Evolutionary conservation across 1,140 invertebrate species (phyloP).

Genomic region (Eupeodes corollae): DNA sequence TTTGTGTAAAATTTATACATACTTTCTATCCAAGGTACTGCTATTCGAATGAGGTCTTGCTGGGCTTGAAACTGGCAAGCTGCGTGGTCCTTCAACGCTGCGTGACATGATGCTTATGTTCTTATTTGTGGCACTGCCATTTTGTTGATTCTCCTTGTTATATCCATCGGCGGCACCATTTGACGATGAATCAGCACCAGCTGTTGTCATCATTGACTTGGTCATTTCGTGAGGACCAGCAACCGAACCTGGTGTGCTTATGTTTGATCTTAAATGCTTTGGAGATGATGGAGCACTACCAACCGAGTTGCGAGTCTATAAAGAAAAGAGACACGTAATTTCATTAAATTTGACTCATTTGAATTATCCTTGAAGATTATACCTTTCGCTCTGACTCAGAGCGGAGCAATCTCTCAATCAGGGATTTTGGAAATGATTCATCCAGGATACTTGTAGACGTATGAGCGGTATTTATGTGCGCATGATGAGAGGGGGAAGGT

Average conservation of each 20-base stretch:
- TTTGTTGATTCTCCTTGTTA: slow-evolving; percentile 3
- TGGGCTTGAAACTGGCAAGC: slow-evolving; percentile 39
- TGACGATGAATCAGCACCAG: slow-evolving; percentile 6
- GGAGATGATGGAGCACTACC: slow-evolving; percentile 57
- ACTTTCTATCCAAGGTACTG: slow-evolving; percentile 44
- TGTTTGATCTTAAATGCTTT: slow-evolving; percentile 42
- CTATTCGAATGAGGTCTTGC: slow-evolving; percentile 36
- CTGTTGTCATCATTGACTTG: not conserved
- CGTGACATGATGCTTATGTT: slow-evolving; percentile 40
- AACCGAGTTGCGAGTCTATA: slow-evolving; percentile 32
- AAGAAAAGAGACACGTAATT: not conserved
- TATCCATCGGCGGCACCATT: slow-evolving; percentile 4
- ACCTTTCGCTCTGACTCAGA: slow-evolving; percentile 40
- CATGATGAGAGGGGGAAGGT: slow-evolving; percentile 35
- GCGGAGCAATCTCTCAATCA: slow-evolving; percentile 48
- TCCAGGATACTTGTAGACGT: slow-evolving; percentile 35
- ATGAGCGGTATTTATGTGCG: slow-evolving; percentile 19
- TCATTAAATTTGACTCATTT: not conserved
- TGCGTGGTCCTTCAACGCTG: slow-evolving; percentile 45
- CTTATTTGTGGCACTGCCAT: slow-evolving; percentile 22
- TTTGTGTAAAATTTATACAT: slow-evolving; percentile 1
- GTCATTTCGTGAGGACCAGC: slow-evolving; percentile 21
- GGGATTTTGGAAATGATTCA: slow-evolving; percentile 48
- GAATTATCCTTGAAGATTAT: not conserved
- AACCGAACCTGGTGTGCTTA: slow-evolving; percentile 29